Evolutionary conservation across 2,888 invertebrate genomes (phyloP), one percentile per base, ranked within the genome.

Genomic region (Cataglyphis rosenhaueri): DNA sequence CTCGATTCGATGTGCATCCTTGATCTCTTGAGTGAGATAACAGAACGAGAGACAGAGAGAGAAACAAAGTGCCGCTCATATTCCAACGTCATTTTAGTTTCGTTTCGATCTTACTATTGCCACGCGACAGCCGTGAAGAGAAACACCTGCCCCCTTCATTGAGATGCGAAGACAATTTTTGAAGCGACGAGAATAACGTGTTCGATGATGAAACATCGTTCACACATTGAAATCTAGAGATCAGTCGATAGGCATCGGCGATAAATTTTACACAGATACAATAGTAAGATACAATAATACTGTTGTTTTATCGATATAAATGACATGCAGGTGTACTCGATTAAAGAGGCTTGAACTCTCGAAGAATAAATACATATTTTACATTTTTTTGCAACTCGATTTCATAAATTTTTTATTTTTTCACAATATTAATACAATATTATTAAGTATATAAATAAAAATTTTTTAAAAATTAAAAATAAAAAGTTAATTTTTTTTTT

Each of bases 81-180:
- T 92, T 91, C 90, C 85, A 85, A 89, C 89, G 87, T 88, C 84
- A 86, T 88, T 87, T 91, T 85, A 88, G 88, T 89, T 85, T 88
- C 87, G 86, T 91, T 87, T 88, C 88, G 84, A 87, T 84, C 89
- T 88, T 88, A 89, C 90, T 90, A 88, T 85, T 86, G 91, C 91
- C 92, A 92, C 92, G 91, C 91, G 91, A 91, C 90, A 89, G 90
- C 89, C 92, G 87, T 91, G 89, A 92, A 91, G 90, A 86, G 82
- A 86, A 92, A 90, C 92, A 92, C 91, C 92, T 92, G 92, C 91
- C 86, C 88, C 86, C 84, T 87, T 89, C 87, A 89, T 91, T 92
- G 92, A 93, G 89, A 90, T 87, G 92, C 91, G 89, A 89, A 64
- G 88, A 91, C 93, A 91, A 91, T 90, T 91, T 89, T 86, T 81